A percentile compares a stretch with the other conserved stretches of the same genome.
These are phyloP conservation scores for Galeopterus variegatus DNA, from an alignment of 2,113 vertebrate species.

Conservation along the genomic window DNA sequence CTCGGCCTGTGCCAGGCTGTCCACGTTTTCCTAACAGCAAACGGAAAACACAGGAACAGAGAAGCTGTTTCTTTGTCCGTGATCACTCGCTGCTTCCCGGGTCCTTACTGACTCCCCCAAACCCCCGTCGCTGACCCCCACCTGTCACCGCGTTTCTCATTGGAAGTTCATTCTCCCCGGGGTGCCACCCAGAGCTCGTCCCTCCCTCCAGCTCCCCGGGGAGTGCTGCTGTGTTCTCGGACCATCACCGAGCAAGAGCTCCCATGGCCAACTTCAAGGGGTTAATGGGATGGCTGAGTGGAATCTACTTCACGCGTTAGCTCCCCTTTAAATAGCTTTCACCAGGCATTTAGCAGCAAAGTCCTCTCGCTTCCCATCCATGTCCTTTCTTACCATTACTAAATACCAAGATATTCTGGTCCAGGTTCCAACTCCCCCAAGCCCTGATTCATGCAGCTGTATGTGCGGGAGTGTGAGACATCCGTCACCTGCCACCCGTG, in stretches of 20 bases:
- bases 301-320: neutral
- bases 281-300: neutral
- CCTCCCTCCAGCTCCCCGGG: neutral
- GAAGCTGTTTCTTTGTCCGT: fast-evolving
- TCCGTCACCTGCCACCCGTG: constrained; percentile 43
- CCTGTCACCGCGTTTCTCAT: fast-evolving
- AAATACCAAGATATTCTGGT: constrained; percentile 77
- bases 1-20: fast-evolving
- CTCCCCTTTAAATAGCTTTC: neutral
- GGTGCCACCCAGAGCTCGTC: fast-evolving
- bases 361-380: neutral
- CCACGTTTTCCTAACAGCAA: neutral
- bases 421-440: neutral
- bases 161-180: neutral
- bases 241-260: fast-evolving
- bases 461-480: neutral
- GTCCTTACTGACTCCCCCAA: neutral
- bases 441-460: constrained; percentile 26
- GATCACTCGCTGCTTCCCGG: neutral
- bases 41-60: too few species aligned
- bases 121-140: fast-evolving
- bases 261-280: neutral
- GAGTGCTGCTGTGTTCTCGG: neutral
- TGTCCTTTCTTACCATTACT: constrained; percentile 16
- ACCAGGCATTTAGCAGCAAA: neutral